Evolutionary conservation across 2,113 vertebrate genomes (phyloP).

Genomic region (Tympanuchus pallidicinctus): DNA sequence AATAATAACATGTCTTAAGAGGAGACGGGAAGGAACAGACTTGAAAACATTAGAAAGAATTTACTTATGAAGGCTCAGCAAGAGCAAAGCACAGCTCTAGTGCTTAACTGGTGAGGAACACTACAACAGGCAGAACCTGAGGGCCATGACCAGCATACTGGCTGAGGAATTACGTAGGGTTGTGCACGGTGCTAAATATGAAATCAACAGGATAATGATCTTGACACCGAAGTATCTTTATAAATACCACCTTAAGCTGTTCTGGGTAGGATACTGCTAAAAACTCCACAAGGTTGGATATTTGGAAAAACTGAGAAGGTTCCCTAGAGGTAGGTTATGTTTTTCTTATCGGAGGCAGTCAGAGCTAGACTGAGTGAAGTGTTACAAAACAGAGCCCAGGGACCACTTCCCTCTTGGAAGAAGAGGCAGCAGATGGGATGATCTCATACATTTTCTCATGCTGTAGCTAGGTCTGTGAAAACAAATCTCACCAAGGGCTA

Average conservation of each 20-base stretch:
- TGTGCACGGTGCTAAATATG: neutral
- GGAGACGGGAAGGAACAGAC: neutral
- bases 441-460: slow-evolving; percentile 1
- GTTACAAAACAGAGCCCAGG: neutral
- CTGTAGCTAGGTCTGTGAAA: slow-evolving; percentile 1
- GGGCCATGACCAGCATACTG: neutral
- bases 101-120: neutral
- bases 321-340: neutral
- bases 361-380: neutral
- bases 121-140: neutral
- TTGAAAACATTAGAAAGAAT: neutral
- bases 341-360: neutral
- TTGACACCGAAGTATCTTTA: neutral
- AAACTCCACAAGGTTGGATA: neutral
- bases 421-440: neutral
- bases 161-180: neutral
- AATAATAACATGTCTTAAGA: neutral
- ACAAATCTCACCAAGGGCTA: slow-evolving; percentile 30
- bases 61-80: neutral
- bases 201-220: neutral
- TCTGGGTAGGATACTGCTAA: neutral
- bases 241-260: neutral
- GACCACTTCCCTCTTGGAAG: neutral
- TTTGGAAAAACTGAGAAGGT: neutral
- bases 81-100: neutral